phyloP scores from a whole-genome alignment of 35 echinoderm and acorn worm species.

The Diadema setosum region DNA sequence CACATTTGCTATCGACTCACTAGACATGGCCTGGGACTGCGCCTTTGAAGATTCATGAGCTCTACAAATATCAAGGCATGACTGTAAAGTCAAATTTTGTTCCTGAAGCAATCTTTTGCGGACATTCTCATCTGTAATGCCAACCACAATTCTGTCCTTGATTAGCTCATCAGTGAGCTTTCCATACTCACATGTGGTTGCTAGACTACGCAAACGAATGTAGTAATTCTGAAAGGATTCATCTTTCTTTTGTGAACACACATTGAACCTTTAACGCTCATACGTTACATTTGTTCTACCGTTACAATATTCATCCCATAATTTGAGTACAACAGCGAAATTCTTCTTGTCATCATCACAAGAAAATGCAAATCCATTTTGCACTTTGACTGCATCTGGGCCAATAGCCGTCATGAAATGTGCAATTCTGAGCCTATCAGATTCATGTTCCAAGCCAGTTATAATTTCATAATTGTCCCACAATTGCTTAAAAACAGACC shows the following conservation, averaged over 20 bases:
- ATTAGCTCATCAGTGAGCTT: constrained; percentile 47
- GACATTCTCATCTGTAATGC: neutral
- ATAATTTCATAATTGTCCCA: constrained; percentile 73
- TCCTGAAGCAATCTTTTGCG: constrained; percentile 55
- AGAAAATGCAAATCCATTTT: constrained; percentile 52
- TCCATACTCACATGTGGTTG: constrained; percentile 60
- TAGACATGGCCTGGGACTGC: constrained; percentile 27
- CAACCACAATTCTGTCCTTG: constrained; percentile 47
- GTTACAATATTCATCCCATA: constrained; percentile 59
- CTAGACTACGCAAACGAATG: constrained; percentile 22
- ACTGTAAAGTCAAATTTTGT: constrained; percentile 32
- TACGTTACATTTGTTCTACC: constrained; percentile 75
- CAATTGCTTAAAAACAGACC: constrained; percentile 55
- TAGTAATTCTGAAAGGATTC: constrained; percentile 59
- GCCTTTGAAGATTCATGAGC: constrained; percentile 19
- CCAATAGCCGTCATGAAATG: constrained; percentile 70
- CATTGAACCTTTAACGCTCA: constrained; percentile 69
- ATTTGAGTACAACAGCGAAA: neutral
- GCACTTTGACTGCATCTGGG: constrained; percentile 54
- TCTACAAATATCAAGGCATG: constrained; percentile 49
- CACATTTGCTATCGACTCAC: neutral
- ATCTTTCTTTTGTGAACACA: constrained; percentile 52
- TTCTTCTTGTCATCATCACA: constrained; percentile 37
- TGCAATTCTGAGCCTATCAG: constrained; percentile 28
- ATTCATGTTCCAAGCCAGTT: constrained; percentile 14